These are phyloP conservation scores for Heliothis subflexa DNA, from an alignment of 1,140 invertebrate genomes.

Conservation along the genomic window DNA sequence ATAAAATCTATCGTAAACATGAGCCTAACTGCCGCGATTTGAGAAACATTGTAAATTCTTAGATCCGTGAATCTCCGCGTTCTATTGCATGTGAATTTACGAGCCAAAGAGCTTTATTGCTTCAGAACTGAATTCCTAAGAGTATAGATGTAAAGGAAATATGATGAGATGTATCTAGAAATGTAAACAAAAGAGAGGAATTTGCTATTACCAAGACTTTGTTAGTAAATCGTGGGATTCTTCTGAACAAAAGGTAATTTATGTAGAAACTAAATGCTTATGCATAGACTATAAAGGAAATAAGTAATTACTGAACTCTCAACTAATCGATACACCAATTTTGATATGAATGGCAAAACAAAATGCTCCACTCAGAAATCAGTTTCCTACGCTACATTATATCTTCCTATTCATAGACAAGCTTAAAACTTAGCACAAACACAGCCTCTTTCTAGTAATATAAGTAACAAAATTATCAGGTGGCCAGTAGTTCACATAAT, in stretches of 20 bases:
- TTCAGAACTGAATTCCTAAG: constrained; percentile 10
- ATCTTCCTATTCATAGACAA: not conserved
- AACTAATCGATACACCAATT: too few relatives aligned
- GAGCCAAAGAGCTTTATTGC: constrained; percentile 16
- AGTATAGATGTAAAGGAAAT: constrained; percentile 3
- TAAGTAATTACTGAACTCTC: too few relatives aligned
- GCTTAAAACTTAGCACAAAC: not conserved
- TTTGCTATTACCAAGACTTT: too few relatives aligned
- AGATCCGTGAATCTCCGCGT: constrained; percentile 5
- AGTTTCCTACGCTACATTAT: too few relatives aligned
- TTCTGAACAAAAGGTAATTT: too few relatives aligned
- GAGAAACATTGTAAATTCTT: constrained; percentile 25
- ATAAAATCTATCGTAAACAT: constrained; percentile 30
- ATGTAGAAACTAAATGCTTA: too few relatives aligned
- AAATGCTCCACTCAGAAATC: too few relatives aligned
- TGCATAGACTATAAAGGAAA: too few relatives aligned
- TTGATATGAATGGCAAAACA: too few relatives aligned
- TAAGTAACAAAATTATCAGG: constrained; percentile 19
- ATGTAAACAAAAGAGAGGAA: not conserved
- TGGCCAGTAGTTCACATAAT: constrained; percentile 29
- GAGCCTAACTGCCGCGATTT: constrained; percentile 15
- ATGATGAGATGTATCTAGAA: not conserved
- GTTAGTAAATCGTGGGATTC: too few relatives aligned
- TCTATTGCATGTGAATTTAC: constrained; percentile 8
- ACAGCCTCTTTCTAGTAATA: too few relatives aligned